Conservation (phyloP, 2,797 vertebrate genomes). For the Typhlichthys eigenmanni region DNA sequence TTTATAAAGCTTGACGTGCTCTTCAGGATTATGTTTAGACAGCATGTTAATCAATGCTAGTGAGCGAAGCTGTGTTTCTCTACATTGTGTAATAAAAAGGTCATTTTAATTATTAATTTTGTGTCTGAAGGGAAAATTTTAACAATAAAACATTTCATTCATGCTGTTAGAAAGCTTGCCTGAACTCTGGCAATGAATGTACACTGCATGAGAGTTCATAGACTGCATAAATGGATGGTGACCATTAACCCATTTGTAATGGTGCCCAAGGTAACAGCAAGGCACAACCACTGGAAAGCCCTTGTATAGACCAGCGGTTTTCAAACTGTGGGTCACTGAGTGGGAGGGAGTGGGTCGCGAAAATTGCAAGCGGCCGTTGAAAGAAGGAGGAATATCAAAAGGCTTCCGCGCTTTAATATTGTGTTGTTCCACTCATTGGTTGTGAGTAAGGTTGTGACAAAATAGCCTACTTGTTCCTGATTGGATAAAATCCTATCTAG, state of each 20-base stretch:
- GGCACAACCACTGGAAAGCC: conserved; percentile 24
- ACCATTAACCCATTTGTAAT: conserved; percentile 38
- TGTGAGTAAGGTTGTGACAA: no score
- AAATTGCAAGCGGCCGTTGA: no score
- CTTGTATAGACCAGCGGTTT: conserved; percentile 20
- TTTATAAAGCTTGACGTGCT: conserved; percentile 5
- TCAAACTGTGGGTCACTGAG: no score
- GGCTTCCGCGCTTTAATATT: no score
- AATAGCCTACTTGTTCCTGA: no score
- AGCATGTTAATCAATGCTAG: not conserved
- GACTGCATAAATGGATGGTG: conserved; percentile 27
- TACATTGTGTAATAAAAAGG: conserved; percentile 20
- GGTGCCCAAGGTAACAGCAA: conserved; percentile 32
- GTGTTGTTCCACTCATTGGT: no score
- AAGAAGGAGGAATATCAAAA: no score
- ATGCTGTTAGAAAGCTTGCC: not conserved
- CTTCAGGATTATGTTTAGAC: conserved; percentile 28
- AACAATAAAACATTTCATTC: conserved; percentile 10
- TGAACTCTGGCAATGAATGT: conserved; percentile 20
- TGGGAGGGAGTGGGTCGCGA: no score
- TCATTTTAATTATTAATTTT: conserved; percentile 7
- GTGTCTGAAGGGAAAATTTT: conserved; percentile 6
- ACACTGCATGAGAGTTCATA: conserved; percentile 12
- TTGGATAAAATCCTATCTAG: no score
- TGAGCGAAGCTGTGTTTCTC: conserved; percentile 4